Evolutionary conservation across 2,888 invertebrate species (phyloP), one percentile per base, ranked within the genome.

Genomic region (Aphodius sticticus): DNA sequence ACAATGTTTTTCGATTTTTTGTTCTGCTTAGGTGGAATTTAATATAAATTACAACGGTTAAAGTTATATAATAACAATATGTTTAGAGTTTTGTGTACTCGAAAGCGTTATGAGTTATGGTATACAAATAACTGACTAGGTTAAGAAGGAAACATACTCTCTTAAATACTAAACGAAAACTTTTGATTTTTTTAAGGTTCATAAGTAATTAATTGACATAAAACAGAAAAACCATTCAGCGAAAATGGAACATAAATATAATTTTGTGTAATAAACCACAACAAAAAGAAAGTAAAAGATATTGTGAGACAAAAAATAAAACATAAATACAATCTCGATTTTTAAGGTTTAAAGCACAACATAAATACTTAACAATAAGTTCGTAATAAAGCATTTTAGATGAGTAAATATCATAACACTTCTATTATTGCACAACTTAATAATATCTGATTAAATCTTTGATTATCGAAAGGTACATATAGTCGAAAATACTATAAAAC

Each of bases 11-110:
- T 78, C 76, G 78, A 76, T 53, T 53, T 53, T 53, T 26, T 3
- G 26, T 26, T 26, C 26, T 77, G 77, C 80, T 78, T 77, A 74
- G 69, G 72, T 71, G 76, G 78, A 79, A 80, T 80, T 80, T 80
- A 80, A 80, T 80, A 80, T 80, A 80, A 80, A 80, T 80, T 76
- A 78, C 78, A 77, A 53, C 53, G 12, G 7, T 70, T 78, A 80
- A 78, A 76, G 80, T 80, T 80, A 80, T 80, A 80, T 78, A 80
- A 80, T 80, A 80, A 80, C 80, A 70, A 80, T 80, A 79, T 69
- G 69, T 70, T 74, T 74, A 36, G 71, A 53, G 53, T 53, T 53
- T 53, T 53, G 9, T 53, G 53, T n/a, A 72, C 16, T 36, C n/a
- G 6, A 72, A 72, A 36, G 26, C 70, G 16, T 16, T n/a, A 38